Percentiles rank a stretch among this genome's conserved stretches.
Conservation (phyloP, 2,113 vertebrate genomes). For the Ictidomys tridecemlineatus region DNA sequence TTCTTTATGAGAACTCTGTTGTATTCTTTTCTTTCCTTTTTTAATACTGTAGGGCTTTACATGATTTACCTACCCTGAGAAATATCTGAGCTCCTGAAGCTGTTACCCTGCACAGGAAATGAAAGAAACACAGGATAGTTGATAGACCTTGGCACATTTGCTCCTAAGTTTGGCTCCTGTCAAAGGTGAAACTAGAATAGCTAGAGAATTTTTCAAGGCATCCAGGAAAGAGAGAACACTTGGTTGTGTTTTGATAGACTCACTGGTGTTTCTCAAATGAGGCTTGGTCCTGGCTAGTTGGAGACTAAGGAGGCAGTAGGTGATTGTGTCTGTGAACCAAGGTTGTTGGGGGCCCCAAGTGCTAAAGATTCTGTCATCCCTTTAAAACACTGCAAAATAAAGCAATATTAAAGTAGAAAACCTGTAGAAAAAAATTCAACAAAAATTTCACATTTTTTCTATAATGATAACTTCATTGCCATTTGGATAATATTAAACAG, state of each 20-base stretch:
- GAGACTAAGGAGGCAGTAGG: neutral
- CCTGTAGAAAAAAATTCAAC: neutral
- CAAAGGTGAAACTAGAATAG: neutral
- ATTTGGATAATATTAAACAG: neutral
- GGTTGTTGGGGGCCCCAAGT: rapidly evolving
- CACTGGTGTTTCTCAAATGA: neutral
- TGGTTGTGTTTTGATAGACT: neutral
- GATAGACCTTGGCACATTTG: neutral
- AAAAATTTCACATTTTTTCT: neutral
- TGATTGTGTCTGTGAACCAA: neutral
- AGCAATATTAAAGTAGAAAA: neutral
- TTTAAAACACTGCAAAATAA: neutral
- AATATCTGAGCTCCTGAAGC: neutral
- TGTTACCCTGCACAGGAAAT: neutral
- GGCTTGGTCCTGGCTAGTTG: neutral
- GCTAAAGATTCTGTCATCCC: neutral
- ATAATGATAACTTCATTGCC: neutral
- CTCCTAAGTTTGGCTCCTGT: conserved; percentile 22
- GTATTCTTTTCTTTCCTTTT: neutral
- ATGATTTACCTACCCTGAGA: neutral
- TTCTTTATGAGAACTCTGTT: neutral
- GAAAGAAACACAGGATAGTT: neutral
- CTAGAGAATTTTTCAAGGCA: neutral
- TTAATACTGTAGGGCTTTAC: neutral
- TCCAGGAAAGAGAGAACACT: neutral